Evolutionary conservation across 2,888 invertebrate genomes (phyloP), one percentile per base, ranked within the genome.

Genomic region (Hyppa rectilinea): DNA sequence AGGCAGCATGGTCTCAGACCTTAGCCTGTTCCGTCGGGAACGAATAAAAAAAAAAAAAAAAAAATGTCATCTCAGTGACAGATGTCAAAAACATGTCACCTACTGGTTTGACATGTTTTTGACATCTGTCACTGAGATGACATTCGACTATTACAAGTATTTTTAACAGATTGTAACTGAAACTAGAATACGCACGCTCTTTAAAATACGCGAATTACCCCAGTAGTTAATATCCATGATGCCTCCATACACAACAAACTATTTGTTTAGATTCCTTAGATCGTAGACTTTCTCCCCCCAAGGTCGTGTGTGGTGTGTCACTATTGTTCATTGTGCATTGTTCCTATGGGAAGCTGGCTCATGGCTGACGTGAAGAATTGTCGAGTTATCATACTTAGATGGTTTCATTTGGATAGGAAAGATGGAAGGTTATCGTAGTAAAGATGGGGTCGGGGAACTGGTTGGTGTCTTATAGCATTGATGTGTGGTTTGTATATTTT

Each of bases 291-390:
- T 87, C 87, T 81, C 84, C 68, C 29, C 7, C 55, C 87, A 87
- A 87, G 88, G 87, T 87, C 87, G 81, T 66, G 70, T 56, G 61
- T 56, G 72, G 63, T 78, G 50, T 86, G 80, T 71, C 82, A 68
- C 80, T 53, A 86, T 87, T 86, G 87, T 87, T 74, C 78, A 87
- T 87, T 87, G 87, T 87, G 26, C 65, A 87, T 87, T 85, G 87
- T 86, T 76, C 58, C 59, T 60, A 70, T 85, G 84, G 82, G 84
- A 84, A 85, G 29, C 55, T 64, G 64, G 36, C 23, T 29, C 74
- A 74, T 43, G 74, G 49, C 74, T 69, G 23, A 3, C 36, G n/a
- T 40, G 65, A 55, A 31, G 59, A 50, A 55, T 80, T 60, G 70
- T 61, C 23, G 29, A n/a, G 6, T 52, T 64, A 76, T 70, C 65